These are phyloP conservation scores for silkworm (Bombyx mori) DNA, from an alignment of 1,140 invertebrate genomes.

Conservation along the genomic window ASM3026992v2 NC_085117.1:12127001-12127500, in stretches of 20 bases:
- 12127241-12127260: slow-evolving; percentile 1
- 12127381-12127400: too few relatives aligned
- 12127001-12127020: too few relatives aligned
- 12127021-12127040: too few relatives aligned
- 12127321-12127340: too few relatives aligned
- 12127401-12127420: too few relatives aligned
- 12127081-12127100: slow-evolving; percentile 91
- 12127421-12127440: background rate
- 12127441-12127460: slow-evolving; percentile 86
- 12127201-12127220: too few relatives aligned
- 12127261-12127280: too few relatives aligned
- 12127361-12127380: too few relatives aligned
- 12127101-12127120: slow-evolving; percentile 94
- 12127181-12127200: too few relatives aligned
- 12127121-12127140: slow-evolving; percentile 94
- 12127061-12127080: slow-evolving; percentile 96
- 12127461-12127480: slow-evolving; percentile 96
- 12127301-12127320: too few relatives aligned
- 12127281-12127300: too few relatives aligned
- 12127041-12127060: slow-evolving; percentile 17
- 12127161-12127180: slow-evolving; percentile 73
- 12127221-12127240: background rate
- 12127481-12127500: slow-evolving; percentile 89
- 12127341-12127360: background rate
- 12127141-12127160: slow-evolving; percentile 96